Percentiles rank a stretch among this genome's conserved stretches.
Evolutionary conservation across 2,113 vertebrate genomes (phyloP).

Genomic region (Megaceryle torquata): DNA sequence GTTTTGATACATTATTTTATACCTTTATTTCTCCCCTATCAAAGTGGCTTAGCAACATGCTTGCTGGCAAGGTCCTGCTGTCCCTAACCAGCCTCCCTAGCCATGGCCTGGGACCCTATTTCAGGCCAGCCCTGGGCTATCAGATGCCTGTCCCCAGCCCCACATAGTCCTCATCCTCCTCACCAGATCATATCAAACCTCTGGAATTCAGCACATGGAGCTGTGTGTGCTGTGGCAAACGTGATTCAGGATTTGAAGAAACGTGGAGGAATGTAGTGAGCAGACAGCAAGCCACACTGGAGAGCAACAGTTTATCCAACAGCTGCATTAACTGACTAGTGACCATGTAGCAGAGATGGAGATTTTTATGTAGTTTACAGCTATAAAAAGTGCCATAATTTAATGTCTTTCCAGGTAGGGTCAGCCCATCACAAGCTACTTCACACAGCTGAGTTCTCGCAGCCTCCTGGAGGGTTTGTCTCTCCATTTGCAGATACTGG

Average conservation of each 20-base stretch:
- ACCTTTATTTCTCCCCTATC: background rate
- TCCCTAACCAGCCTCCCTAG: background rate
- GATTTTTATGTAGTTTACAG: background rate
- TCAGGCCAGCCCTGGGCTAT: background rate
- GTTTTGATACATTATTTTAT: background rate
- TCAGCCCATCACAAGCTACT: background rate
- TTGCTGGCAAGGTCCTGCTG: background rate
- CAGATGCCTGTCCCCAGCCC: background rate
- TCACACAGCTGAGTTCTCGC: background rate
- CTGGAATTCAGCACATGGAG: background rate
- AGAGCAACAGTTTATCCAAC: background rate
- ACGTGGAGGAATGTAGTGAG: accelerated
- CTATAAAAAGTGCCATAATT: background rate
- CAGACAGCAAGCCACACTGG: background rate
- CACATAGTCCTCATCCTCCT: background rate
- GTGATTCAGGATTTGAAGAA: background rate
- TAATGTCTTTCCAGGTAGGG: background rate
- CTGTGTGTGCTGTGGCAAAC: background rate
- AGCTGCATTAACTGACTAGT: background rate
- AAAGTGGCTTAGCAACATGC: too few species aligned
- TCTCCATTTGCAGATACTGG: background rate
- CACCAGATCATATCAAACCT: background rate
- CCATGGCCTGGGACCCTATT: background rate
- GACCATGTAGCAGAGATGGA: background rate
- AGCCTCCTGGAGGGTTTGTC: too few species aligned